Base-by-base conservation (phyloP, 2,113 vertebrate genomes). In the Fulmarus glacialis region DNA sequence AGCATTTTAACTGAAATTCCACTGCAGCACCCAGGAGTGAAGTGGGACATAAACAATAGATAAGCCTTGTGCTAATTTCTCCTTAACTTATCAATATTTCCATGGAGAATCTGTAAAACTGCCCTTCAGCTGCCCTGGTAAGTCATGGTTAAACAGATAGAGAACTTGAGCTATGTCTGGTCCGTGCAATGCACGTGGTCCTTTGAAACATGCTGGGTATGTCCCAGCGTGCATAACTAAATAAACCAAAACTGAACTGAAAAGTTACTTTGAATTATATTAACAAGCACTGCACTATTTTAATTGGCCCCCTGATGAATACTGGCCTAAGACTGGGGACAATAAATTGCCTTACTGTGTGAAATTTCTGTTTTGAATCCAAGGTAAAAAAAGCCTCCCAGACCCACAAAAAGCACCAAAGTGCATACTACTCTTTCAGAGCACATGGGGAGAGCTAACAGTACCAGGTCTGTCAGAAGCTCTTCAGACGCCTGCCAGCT, bases 301-400 rank as follows among this genome's bases (percentile, higher is more conserved):
- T 97, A 96, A 96, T 95, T 96, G 90, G 55, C 74, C 67, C 88
- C 92, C 81, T 77, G 81, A 75, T 78, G 86, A 83, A 87, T 78
- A 60, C 47, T 26, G 79, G 77, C 75, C 93, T 60, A 32, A 66
- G 82, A 81, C 45, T 1, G 7, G 67, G 56, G 79, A 92, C 90
- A 89, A n/a, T 18, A 77, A 87, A 80, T 36, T 85, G 50, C 83
- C 36, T 68, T 78, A 22, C 42, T 3, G 0, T 43, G 40, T 63
- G 75, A 89, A 92, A 84, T 62, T 70, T 56, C 68, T 79, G n/a
- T 14, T 87, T 74, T 81, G 34, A 89, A 63, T 79, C 50, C 40
- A 67, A 21, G 56, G 59, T 4, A 30, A 63, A 84, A 81, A 43
- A 64, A 34, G 36, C 4, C 23, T 42, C 52, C 18, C 26, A n/a